phyloP scores from a whole-genome alignment of 2,888 invertebrate species.

The Thymelicus acteon region DNA sequence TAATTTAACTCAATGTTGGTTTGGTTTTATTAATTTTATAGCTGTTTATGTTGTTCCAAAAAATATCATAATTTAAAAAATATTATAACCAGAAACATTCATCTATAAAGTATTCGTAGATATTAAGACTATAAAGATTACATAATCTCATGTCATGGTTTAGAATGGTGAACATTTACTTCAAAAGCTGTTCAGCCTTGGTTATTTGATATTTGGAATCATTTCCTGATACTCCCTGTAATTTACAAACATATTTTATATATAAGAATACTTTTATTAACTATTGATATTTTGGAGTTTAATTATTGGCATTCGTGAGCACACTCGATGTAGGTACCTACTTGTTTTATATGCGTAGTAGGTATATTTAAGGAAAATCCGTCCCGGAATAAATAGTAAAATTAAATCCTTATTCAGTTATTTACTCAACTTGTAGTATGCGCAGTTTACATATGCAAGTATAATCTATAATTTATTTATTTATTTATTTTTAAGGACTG shows the following conservation, averaged over 20 bases:
- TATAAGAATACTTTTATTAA: neutral
- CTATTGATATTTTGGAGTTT: neutral
- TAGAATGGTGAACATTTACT: slow-evolving; percentile 17
- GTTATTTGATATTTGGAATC: slow-evolving; percentile 19
- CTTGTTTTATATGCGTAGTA: neutral
- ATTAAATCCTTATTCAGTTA: no score
- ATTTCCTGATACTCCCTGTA: slow-evolving; percentile 26
- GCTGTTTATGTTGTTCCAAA: no score
- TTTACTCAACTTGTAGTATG: no score
- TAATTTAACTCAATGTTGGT: neutral
- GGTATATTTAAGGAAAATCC: neutral
- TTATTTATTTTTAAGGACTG: no score
- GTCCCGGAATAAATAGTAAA: neutral
- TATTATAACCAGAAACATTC: no score
- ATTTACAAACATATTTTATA: neutral
- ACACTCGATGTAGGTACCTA: neutral
- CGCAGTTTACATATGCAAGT: no score
- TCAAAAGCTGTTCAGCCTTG: slow-evolving; percentile 22
- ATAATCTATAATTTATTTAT: no score
- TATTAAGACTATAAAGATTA: neutral
- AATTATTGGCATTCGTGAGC: neutral
- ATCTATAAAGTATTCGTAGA: no score
- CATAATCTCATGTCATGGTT: slow-evolving; percentile 11
- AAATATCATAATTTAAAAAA: no score
- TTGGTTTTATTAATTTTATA: no score